Evolutionary conservation across 2,113 vertebrate genomes (phyloP), one percentile per base, ranked within the genome.

Genomic region (Cyanoramphus novaezelandiae): DNA sequence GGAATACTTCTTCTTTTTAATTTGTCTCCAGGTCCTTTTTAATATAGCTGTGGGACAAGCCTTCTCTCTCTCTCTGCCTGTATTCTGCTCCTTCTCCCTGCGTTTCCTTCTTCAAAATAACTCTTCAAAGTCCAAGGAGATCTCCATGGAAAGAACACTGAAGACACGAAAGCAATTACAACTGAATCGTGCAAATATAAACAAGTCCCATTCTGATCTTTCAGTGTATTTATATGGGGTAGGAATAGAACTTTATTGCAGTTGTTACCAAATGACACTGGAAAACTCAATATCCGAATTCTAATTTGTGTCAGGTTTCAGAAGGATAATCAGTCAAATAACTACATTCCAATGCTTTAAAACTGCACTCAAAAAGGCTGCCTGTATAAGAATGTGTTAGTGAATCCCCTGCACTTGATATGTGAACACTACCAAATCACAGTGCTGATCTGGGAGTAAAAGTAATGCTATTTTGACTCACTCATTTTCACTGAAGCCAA

Each of bases 11-110:
- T 63, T 83, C 28, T 49, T 68, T 82, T 94, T 82, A 80, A 75
- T 88, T 68, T 55, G 70, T 90, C 92, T 96, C 91, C 75, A 92
- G 91, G 89, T 53, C 46, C 72, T 69, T 88, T 85, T 92, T 65
- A 94, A 96, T 65, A 59, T 5, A 84, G 69, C 79, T 35, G 2
- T 53, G 76, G 96, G 27, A 52, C 15, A 88, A 35, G 28, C 33
- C 82, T 82, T 76, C 67, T 59, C 49, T 33, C 50, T 75, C 50
- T 75, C 71, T 76, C 55, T 87, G 41, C 6, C 59, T 88, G 65
- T 53, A 86, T n/a, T 65, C 18, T 60, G 15, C 14, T 24, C 39
- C 43, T 90, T 85, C 52, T 87, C 35, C 44, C 39, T 4, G 3
- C 15, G 52, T 29, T 35, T 76, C 12, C 57, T 55, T 83, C 88